These are phyloP conservation scores for Rotaria macrura DNA, from an alignment of 2,888 invertebrate genomes.

Conservation along the genomic window DNA sequence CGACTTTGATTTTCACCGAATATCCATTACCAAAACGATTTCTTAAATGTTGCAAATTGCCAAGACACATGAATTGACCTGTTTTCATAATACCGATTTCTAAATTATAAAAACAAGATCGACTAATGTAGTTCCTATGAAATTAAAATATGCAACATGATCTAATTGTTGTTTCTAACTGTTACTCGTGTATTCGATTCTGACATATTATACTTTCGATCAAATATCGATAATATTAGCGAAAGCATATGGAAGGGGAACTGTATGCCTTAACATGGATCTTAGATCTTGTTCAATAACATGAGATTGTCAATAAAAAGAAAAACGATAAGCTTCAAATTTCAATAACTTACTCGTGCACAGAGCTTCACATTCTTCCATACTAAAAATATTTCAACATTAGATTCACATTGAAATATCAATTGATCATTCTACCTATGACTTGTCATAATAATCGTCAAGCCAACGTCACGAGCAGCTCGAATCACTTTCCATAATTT, in stretches of 20 bases:
- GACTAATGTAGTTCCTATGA: too few species aligned
- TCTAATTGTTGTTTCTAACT: too few species aligned
- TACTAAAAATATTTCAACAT: neutral
- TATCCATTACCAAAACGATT: neutral
- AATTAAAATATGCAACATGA: too few species aligned
- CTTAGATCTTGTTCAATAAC: too few species aligned
- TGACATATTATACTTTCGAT: too few species aligned
- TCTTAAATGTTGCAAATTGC: neutral
- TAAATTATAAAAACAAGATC: neutral
- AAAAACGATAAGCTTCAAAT: too few species aligned
- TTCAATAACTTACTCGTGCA: neutral
- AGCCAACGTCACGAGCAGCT: conserved; percentile 42
- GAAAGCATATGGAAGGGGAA: too few species aligned
- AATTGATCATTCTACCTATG: conserved; percentile 38
- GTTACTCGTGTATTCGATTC: too few species aligned
- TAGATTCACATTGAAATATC: neutral
- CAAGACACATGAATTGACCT: neutral
- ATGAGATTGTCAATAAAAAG: too few species aligned
- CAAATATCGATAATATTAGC: too few species aligned
- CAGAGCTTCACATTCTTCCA: conserved; percentile 34
- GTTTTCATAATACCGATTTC: conserved; percentile 7
- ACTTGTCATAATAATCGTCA: conserved; percentile 48
- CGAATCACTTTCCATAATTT: conserved; percentile 49
- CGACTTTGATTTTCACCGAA: neutral
- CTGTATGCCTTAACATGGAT: too few species aligned